Evolutionary conservation across 2,888 invertebrate species (phyloP).

Genomic region (Ischnus inquisitorius): DNA sequence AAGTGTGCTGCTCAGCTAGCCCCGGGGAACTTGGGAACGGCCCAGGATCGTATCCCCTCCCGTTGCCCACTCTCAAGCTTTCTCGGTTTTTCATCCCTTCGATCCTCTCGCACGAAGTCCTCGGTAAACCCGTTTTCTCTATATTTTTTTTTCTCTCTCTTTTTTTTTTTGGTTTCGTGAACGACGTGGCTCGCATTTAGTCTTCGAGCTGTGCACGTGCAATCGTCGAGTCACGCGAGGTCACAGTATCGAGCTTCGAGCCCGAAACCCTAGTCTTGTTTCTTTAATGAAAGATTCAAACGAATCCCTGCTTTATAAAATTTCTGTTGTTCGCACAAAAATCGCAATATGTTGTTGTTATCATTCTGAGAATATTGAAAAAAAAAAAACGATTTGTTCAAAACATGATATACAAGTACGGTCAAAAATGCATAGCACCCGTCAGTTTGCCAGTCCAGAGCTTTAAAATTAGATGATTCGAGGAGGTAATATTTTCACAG

Average conservation of each 20-base stretch:
- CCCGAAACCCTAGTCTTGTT: constrained; percentile 26
- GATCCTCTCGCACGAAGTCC: constrained; percentile 42
- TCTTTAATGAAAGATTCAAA: constrained; percentile 9
- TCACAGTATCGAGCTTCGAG: constrained; percentile 50
- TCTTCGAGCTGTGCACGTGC: constrained; percentile 29
- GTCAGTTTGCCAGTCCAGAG: too few relatives aligned
- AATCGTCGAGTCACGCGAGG: constrained; percentile 51
- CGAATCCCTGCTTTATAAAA: not conserved
- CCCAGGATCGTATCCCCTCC: constrained; percentile 37
- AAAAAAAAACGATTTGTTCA: not conserved
- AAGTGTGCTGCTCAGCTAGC: constrained; percentile 78
- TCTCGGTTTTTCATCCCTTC: constrained; percentile 42
- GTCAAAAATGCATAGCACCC: too few relatives aligned
- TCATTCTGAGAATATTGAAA: not conserved
- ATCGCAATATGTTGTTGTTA: not conserved
- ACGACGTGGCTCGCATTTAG: constrained; percentile 41
- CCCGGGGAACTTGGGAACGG: constrained; percentile 62
- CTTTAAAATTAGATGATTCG: too few relatives aligned
- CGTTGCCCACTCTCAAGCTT: constrained; percentile 22
- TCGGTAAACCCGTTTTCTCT: constrained; percentile 46
- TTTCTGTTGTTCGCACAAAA: not conserved
- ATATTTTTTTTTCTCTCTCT: not conserved
- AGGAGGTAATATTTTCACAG: too few relatives aligned
- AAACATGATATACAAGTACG: too few relatives aligned
- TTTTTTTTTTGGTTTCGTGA: constrained; percentile 24